phyloP scores from a whole-genome alignment of 53 echinoderm and acorn worm genomes.

The Hippasteria phrygiana region DNA sequence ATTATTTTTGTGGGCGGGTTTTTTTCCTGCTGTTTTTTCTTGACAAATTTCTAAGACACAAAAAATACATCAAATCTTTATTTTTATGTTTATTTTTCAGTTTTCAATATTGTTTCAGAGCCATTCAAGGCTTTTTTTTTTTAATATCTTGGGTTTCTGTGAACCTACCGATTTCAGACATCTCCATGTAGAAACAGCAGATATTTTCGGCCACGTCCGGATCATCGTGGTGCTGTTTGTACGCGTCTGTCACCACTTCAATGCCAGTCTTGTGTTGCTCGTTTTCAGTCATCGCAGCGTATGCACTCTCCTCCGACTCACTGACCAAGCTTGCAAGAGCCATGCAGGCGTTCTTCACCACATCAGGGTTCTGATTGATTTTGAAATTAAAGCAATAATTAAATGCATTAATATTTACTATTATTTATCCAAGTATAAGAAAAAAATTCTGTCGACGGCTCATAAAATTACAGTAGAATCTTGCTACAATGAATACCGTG shows the following conservation, averaged over 20 bases:
- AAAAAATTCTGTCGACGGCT: no score
- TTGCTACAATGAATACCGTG: no score
- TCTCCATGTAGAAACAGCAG: slow-evolving; percentile 93
- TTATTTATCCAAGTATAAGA: no score
- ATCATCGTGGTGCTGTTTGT: slow-evolving; percentile 89
- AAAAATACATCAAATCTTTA: no score
- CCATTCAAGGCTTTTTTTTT: not conserved
- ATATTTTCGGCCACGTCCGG: slow-evolving; percentile 97
- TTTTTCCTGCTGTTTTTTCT: no score
- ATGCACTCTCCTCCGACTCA: slow-evolving; percentile 94
- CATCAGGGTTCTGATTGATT: slow-evolving; percentile 84
- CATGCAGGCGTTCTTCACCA: slow-evolving; percentile 99
- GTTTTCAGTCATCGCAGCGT: slow-evolving; percentile 75
- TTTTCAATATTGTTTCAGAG: not conserved
- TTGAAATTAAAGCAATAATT: no score
- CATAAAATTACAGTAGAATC: no score
- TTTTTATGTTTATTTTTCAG: no score
- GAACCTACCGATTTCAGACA: slow-evolving; percentile 84
- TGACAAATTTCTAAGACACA: no score
- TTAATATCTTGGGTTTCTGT: no score
- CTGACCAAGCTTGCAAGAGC: slow-evolving; percentile 91
- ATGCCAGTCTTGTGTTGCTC: slow-evolving; percentile 81
- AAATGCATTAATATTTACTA: no score
- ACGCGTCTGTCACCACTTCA: slow-evolving; percentile 65
- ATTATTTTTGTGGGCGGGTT: no score